Base-by-base conservation (phyloP, 2,888 invertebrate species). In the Nasonovia ribisnigri region DNA sequence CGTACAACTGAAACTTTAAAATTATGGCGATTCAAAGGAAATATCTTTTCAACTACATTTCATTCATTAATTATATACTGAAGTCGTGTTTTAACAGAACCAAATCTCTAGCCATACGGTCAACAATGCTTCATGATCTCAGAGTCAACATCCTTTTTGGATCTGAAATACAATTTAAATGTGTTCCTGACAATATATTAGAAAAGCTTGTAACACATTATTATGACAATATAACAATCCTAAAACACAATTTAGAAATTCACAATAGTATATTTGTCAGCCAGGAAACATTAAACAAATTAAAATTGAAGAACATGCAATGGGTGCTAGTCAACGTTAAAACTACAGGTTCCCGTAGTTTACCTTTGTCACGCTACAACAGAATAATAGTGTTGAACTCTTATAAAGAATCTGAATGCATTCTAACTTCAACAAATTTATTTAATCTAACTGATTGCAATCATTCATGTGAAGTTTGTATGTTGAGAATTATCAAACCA, bases 211-310 rank as follows among this genome's bases (percentile, higher is more conserved):
- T 93, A 51, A 87, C 48, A 13, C 42, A 93, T 3, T 43, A 51
- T 43, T 93, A 93, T 90, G 90, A 90, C 42, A 46, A 86, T 42
- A 29, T 87, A 86, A 26, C 57, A 48, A 90, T 93, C 29, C 3
- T 86, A n/a, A 87, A 93, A 51, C 16, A 90, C 29, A 51, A 60
- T 29, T 51, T 93, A 60, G 57, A 93, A 20, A 90, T 93, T 86
- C 51, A 93, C 60, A 93, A 93, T 67, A 90, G 93, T 67, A 13
- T 93, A 42, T 93, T 93, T 90, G 77, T 93, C 42, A 90, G 93
- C 13, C 84, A 87, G 5, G 60, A 90, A n/a, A 86, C 43, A 3
- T 60, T 93, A 84, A 57, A 42, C 11, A 86, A 93, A 67, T 90
- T 90, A 36, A 90, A 93, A 60, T 90, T 93, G 48, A 67, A 60